These are phyloP conservation scores for Ondatra zibethicus DNA, from an alignment of 2,113 vertebrate species.

Conservation along the genomic window DNA sequence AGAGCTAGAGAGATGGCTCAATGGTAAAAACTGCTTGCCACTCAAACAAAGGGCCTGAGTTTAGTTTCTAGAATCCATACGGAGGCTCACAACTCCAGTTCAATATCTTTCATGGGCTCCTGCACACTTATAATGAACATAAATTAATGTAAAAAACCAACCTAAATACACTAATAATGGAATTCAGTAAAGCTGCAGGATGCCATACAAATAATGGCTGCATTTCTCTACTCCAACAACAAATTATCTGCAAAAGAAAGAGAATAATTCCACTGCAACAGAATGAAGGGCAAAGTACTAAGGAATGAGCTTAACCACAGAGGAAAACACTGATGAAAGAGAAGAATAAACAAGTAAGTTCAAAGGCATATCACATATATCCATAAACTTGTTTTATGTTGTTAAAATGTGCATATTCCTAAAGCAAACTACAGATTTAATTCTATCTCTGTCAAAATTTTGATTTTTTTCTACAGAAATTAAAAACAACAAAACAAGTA, in stretches of 20 bases:
- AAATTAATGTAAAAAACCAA: too few species aligned
- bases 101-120: too few species aligned
- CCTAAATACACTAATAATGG: too few species aligned
- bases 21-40: too few species aligned
- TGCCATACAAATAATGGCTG: background rate
- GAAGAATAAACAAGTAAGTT: background rate
- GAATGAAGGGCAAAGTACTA: background rate
- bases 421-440: background rate
- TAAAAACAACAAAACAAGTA: background rate
- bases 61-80: too few species aligned
- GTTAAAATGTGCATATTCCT: background rate
- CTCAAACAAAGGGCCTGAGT: too few species aligned
- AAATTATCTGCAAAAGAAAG: background rate
- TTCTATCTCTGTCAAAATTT: background rate
- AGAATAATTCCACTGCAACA: background rate
- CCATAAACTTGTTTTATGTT: background rate
- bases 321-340: background rate
- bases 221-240: background rate
- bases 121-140: too few species aligned
- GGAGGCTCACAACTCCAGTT: too few species aligned
- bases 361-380: background rate
- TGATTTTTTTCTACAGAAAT: background rate
- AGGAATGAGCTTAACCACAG: background rate
- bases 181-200: background rate
- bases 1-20: background rate